Base-by-base conservation (phyloP, 1,140 invertebrate genomes). In the Bemisia tabaci region DNA sequence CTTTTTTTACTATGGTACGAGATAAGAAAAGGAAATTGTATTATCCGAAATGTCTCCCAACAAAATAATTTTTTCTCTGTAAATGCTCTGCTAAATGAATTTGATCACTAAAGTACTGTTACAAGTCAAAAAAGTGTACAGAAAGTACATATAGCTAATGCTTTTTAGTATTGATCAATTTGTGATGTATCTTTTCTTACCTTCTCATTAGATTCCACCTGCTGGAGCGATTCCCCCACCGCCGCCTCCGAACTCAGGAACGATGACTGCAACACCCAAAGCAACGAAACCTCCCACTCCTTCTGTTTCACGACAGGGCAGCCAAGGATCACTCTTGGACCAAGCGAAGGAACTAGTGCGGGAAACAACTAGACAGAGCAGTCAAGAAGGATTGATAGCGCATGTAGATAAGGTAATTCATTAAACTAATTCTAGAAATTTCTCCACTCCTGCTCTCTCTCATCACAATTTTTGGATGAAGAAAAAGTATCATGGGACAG, bases 291-390 rank as follows among this genome's bases (percentile, higher is more conserved):
- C 5, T 85, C 71, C 81, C 87, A 48, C 74, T 88, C 63, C 64
- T 26, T 23, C 64, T 26, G 81, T 87, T 22, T 74, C 80, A 72
- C 80, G 89, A 23, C 90, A 92, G 73, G 83, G 86, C 1, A 90
- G 88, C 1, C 90, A 92, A 75, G 84, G 86, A 9, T 92, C 90
- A 0, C 74, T 94, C 0, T 84, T 94, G 65, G 92, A 94, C 76
- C 90, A 93, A 71, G 91, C 91, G 1, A 94, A 94, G 75, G 91
- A 92, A 71, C 74, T 93, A 63, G 89, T 94, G 1, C 81, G 86
- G 60, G 90, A 93, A 74, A 91, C 89, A 0, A 92, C 89, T 0
- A 81, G 91, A 9, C 91, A 94, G 75, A 89, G 89, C 72, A 92
- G 90, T 72, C 91, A 94, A 75, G 91, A 94, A 73, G 90, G 90